Conservation (phyloP, 2,113 vertebrate species). For the Nibea coibor region DNA sequence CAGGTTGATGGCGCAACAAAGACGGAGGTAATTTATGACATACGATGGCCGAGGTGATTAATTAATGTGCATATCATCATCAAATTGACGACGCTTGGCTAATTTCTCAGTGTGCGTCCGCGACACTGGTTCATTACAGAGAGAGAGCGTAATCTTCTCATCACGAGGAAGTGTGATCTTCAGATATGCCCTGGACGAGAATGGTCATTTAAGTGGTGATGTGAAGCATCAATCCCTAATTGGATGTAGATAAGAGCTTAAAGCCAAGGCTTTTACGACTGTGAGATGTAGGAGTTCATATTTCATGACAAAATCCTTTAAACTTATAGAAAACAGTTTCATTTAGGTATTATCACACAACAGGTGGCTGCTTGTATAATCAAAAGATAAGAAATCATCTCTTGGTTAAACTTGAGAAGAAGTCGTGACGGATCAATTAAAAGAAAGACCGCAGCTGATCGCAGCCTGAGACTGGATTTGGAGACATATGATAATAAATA, state of each 20-base stretch:
- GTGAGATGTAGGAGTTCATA: neutral
- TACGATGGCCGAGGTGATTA: conserved; percentile 59
- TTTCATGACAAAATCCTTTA: neutral
- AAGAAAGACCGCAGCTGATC: neutral
- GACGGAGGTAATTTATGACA: conserved; percentile 69
- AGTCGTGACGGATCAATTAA: neutral
- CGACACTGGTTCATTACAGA: conserved; percentile 52
- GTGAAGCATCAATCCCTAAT: conserved; percentile 39
- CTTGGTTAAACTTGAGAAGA: neutral
- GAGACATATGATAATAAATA: neutral
- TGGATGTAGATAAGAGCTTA: conserved; percentile 27
- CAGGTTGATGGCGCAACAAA: conserved; percentile 47
- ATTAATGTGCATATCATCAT: conserved; percentile 73
- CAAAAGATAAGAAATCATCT: neutral
- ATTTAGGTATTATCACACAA: neutral
- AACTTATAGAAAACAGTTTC: neutral
- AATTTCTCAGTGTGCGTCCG: conserved; percentile 50
- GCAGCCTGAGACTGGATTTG: neutral
- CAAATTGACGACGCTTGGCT: conserved; percentile 51
- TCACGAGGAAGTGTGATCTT: conserved; percentile 33
- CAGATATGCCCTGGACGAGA: conserved; percentile 33
- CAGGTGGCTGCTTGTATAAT: neutral
- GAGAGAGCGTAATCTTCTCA: conserved; percentile 50
- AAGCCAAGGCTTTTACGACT: neutral
- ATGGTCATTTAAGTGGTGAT: conserved; percentile 35